phyloP scores from a whole-genome alignment of 2,797 vertebrate genomes.

The Somateria mollissima region DNA sequence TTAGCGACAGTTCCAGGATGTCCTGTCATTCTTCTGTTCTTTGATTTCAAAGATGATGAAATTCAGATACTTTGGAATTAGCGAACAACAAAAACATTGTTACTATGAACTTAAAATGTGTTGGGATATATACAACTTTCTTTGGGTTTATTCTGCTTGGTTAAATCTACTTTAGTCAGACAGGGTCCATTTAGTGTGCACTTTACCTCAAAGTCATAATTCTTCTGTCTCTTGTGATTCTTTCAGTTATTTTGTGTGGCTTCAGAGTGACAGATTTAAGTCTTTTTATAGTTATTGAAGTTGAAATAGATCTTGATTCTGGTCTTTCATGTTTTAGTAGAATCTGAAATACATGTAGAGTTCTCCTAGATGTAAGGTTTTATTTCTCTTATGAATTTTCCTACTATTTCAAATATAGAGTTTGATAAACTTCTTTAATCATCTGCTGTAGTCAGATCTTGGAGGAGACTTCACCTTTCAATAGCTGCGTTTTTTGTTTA shows the following conservation, averaged over 20 bases:
- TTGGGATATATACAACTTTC: neutral
- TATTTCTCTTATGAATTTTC: neutral
- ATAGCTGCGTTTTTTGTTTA: neutral
- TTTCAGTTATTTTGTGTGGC: neutral
- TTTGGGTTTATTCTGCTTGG: neutral
- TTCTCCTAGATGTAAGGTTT: no score
- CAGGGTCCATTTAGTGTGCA: neutral
- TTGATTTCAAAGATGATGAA: neutral
- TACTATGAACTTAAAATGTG: neutral
- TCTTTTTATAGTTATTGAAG: neutral
- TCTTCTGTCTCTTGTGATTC: neutral
- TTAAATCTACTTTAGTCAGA: neutral
- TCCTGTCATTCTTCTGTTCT: neutral
- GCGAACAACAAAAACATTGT: neutral
- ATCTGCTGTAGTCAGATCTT: neutral
- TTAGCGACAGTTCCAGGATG: neutral
- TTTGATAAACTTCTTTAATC: slow-evolving; percentile 2
- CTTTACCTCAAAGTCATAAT: neutral
- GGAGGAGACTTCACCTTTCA: neutral
- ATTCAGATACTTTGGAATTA: neutral
- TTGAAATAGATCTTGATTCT: slow-evolving; percentile 11
- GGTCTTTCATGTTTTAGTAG: neutral
- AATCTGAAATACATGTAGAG: neutral
- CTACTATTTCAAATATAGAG: neutral
- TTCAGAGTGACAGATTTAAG: slow-evolving; percentile 17